Conservation (phyloP, 2,113 vertebrate genomes). For the Martes martes region DNA sequence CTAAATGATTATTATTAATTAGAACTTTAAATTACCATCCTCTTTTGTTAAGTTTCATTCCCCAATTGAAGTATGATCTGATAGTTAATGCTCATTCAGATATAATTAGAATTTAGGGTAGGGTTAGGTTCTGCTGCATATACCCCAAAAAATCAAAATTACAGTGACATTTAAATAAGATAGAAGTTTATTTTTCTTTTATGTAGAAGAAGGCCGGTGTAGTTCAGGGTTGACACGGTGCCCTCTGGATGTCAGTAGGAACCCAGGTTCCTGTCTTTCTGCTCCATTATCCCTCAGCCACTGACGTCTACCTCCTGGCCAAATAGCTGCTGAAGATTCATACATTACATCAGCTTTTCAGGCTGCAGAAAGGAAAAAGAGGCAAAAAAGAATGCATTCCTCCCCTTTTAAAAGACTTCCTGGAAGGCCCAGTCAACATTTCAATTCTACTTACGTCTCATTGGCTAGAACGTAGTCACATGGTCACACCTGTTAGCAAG, state of each 20-base stretch:
- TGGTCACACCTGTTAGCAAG: neutral
- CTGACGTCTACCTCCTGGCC: neutral
- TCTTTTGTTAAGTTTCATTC: conserved; percentile 30
- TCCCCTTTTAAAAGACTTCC: neutral
- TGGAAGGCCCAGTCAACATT: neutral
- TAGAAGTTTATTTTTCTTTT: neutral
- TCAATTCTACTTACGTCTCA: neutral
- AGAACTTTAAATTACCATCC: neutral
- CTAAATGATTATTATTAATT: neutral
- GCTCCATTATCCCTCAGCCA: neutral
- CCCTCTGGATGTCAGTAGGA: neutral
- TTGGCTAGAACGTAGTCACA: neutral
- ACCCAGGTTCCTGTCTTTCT: neutral
- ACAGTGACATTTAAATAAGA: neutral
- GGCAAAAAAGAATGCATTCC: neutral
- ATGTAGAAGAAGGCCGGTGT: neutral
- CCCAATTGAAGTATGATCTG: neutral
- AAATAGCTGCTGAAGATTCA: neutral
- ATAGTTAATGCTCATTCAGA: neutral
- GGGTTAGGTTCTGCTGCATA: neutral
- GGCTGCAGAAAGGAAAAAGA: neutral
- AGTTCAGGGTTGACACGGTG: neutral
- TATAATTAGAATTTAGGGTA: neutral
- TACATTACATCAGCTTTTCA: neutral
- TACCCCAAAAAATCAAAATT: neutral